Base-by-base conservation (phyloP, 2,113 vertebrate species). In the Elanus axillaris region DNA sequence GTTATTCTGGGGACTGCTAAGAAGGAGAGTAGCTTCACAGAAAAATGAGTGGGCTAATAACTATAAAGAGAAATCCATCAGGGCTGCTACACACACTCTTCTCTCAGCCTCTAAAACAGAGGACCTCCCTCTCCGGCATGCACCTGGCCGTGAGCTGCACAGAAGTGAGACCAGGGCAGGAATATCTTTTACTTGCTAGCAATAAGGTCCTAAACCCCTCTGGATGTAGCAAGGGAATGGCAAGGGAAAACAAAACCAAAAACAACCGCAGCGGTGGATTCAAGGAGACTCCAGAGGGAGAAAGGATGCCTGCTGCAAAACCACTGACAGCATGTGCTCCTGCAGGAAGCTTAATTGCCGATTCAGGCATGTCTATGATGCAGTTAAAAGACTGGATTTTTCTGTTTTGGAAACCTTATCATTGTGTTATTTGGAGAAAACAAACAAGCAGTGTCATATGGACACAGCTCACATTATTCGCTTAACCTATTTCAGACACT, bases 121-220 rank as follows among this genome's bases (percentile, higher is more conserved):
- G 43, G 31, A 43, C 7, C 9, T 42, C 43, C 29, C 67, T 36
- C 32, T 53, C 15, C 4, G 2, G 40, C 29, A 50, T 2, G 13
- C 23, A 32, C 14, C 72, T 31, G 16, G 42, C 26, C 3, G 1
- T 1, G 16, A 11, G n/a, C 7, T 1, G 5, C 40, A 26, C 5
- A n/a, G 34, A 47, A 42, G 23, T 0, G 1, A 58, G 23, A 31
- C 6, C 31, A 43, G 34, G 2, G 4, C 27, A 31, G 32, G n/a
- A 67, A 20, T 6, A 47, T 20, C 27, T n/a, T n/a, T 20, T 21
- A 31, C 31, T 69, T 31, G 32, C 23, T 21, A 16, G 27, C 9
- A 66, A 63, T 10, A 38, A 63, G 10, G 20, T 42, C 47, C 42
- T 68, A 14, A 64, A 23, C 36, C 34, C 27, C 27, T 64, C 45